Base-by-base conservation (phyloP, 1,140 invertebrate species). In the Tetranychus urticae region DNA sequence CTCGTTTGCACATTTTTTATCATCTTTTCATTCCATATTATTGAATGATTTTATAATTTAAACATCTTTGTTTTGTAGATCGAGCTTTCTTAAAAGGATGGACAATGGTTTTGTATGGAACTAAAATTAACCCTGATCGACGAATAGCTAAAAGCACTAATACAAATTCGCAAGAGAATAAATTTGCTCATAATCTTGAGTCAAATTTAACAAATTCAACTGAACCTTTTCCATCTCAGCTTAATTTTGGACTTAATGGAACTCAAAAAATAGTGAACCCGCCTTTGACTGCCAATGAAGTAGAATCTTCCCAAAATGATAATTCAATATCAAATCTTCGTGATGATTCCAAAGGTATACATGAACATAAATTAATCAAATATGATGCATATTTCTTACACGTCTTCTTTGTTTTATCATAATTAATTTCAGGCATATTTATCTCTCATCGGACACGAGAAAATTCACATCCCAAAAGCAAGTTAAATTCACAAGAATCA, bases 61-160 rank as follows among this genome's bases (percentile, higher is more conserved):
- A 23, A 5, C 14, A 7, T 52, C 48, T n/a, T 33, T 14, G 4
- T 58, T 31, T 37, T 52, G 14, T 55, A 91, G 88, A 86, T 71
- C 82, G 85, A 69, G 86, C 86, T n/a, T 81, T 81, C 54, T 77
- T 93, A 61, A 82, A 86, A 74, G 84, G 86, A 69, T 90, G 87
- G 87, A 83, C 85, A 55, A 75, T 94, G 68, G 82, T 88, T 64
- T 80, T 92, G 67, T 88, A 92, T 72, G 89, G 89, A 54, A 92
- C 88, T 35, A 78, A 81, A 31, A 68, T 69, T 14, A 65, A 70
- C 61, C 72, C 72, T 2, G 66, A 65, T 58, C 47, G 56, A 57
- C 35, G 54, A 39, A 60, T 6, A 23, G 14, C n/a, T 6, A 33
- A 33, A 7, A 52, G 31, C 14, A 6, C 33, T 33, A 52, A 8